Evolutionary conservation across 2,797 vertebrate species (phyloP).

Genomic region (Silurus aristotelis): DNA sequence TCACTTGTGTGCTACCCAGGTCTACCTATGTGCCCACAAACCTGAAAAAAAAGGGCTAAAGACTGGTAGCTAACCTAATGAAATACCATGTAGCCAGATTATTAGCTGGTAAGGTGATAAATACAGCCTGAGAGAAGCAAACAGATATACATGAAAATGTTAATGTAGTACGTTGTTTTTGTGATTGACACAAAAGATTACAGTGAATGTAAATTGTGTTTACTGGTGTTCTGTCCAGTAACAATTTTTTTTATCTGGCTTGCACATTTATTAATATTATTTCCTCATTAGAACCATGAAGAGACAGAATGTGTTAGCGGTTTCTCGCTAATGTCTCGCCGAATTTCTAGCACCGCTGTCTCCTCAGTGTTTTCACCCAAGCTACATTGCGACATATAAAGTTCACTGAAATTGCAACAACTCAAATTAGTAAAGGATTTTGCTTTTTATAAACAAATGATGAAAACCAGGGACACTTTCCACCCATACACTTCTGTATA

Average conservation of each 20-base stretch:
- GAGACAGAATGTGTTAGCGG: background rate
- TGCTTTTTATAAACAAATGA: background rate
- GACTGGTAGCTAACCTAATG: background rate
- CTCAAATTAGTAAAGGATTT: background rate
- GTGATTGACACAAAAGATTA: background rate
- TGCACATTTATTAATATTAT: background rate
- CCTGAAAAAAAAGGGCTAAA: background rate
- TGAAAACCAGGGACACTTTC: background rate
- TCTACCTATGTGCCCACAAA: background rate
- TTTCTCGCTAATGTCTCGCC: too few species aligned
- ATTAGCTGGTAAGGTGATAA: background rate
- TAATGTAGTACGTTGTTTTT: background rate
- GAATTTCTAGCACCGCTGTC: background rate
- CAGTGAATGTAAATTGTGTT: background rate
- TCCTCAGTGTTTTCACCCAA: background rate
- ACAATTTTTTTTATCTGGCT: background rate
- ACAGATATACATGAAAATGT: background rate
- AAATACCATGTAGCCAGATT: background rate
- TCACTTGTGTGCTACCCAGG: background rate
- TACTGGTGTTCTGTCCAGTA: background rate
- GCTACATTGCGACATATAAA: background rate
- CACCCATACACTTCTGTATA: background rate
- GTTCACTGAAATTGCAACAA: background rate
- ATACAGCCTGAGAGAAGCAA: background rate
- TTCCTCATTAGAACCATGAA: background rate